A percentile compares a stretch with the other conserved stretches of the same genome.
Conservation (phyloP, 2,797 vertebrate genomes). For the Megalops cyprinoides region DNA sequence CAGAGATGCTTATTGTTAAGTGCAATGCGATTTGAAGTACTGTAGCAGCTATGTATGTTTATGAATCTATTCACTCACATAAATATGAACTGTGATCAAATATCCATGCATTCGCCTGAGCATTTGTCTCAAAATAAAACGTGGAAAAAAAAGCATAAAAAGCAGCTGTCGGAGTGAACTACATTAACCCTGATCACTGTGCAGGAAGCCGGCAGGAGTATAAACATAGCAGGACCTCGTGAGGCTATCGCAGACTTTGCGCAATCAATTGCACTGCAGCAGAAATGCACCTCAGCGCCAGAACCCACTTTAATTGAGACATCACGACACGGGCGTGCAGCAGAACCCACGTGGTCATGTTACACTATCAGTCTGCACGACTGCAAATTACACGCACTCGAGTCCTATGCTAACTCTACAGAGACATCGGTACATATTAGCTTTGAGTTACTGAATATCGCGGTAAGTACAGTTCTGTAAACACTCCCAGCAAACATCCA, state of each 20-base stretch:
- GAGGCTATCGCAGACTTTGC: background rate
- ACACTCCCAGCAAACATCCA: too few relatives aligned
- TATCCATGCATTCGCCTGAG: conserved; percentile 45
- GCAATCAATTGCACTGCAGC: conserved; percentile 1
- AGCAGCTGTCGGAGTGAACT: background rate
- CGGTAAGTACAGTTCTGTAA: too few relatives aligned
- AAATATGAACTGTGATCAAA: conserved; percentile 34
- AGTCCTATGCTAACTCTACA: background rate
- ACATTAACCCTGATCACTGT: background rate
- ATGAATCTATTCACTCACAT: conserved; percentile 45
- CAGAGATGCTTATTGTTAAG: too few relatives aligned
- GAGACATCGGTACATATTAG: background rate
- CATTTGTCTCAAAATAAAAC: background rate
- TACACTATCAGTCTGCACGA: background rate
- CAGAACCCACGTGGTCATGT: background rate
- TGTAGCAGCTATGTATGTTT: conserved; percentile 44
- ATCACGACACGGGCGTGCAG: background rate
- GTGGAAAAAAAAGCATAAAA: too few relatives aligned
- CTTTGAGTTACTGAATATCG: too few relatives aligned
- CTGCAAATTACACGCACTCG: background rate
- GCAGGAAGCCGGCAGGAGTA: background rate
- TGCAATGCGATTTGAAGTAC: too few relatives aligned
- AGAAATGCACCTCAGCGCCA: background rate
- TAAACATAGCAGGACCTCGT: background rate
- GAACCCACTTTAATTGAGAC: background rate